A percentile compares a stretch with the other conserved stretches of the same genome.
These are phyloP conservation scores for Aspiorhynchus laticeps DNA, from an alignment of 2,113 vertebrate genomes.

Conservation along the genomic window DNA sequence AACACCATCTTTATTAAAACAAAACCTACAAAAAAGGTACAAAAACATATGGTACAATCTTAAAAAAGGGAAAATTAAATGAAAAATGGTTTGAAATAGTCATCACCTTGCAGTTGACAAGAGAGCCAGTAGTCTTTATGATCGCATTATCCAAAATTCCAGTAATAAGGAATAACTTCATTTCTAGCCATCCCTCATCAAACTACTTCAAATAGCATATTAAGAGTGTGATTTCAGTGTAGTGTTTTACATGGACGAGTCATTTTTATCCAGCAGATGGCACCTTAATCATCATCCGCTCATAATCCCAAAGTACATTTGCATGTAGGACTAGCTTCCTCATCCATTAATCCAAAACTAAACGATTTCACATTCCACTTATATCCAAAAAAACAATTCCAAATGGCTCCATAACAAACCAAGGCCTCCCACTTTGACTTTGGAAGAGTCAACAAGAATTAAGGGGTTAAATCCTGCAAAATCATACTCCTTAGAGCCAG, in stretches of 20 bases:
- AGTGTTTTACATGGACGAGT: conserved; percentile 14
- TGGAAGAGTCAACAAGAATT: not conserved
- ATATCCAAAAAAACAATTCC: not conserved
- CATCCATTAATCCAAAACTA: not conserved
- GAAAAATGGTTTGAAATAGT: conserved; percentile 57
- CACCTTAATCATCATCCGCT: not conserved
- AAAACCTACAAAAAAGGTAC: conserved; percentile 1
- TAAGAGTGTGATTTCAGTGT: conserved; percentile 44
- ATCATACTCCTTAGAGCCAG: conserved; percentile 34
- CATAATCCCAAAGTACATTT: not conserved
- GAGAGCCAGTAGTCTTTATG: conserved; percentile 69
- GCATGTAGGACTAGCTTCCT: not conserved
- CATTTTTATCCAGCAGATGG: conserved; percentile 45
- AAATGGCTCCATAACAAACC: not conserved
- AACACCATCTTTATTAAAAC: conserved; percentile 32
- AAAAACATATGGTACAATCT: conserved; percentile 2
- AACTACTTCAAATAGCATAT: conserved; percentile 28
- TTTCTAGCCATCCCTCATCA: conserved; percentile 58
- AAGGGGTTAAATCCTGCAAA: conserved; percentile 31
- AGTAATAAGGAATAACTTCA: conserved; percentile 62
- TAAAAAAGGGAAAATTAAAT: conserved; percentile 47
- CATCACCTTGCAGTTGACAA: conserved; percentile 69
- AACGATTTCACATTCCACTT: not conserved
- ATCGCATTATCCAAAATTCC: conserved; percentile 62
- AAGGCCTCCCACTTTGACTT: not conserved